Evolutionary conservation across 2,797 vertebrate species (phyloP), one percentile per base, ranked within the genome.

Genomic region (Pteropus rufus): DNA sequence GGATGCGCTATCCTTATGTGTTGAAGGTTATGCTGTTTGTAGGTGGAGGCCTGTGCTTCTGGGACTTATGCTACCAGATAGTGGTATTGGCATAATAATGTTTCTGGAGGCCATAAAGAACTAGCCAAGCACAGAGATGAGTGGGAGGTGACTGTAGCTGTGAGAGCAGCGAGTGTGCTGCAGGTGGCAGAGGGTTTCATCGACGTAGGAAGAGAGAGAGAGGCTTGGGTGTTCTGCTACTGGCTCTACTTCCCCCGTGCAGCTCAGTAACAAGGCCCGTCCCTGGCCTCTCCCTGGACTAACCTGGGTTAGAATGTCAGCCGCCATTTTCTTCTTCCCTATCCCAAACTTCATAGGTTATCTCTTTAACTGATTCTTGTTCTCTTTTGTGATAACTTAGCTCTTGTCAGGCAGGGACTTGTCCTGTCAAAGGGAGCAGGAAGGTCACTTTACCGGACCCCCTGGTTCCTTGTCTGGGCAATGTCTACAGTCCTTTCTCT

Each of bases 401-500:
- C 73, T 86, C 64, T 88, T 84, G 70, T 94, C 93, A 92, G 52
- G 84, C 49, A 88, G 80, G 77, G 41, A 92, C 94, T 92, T 95
- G 76, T 73, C 67, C 60, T 96, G 81, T 64, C 11, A 18, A 60
- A 83, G 77, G 92, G 36, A 96, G 73, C 56, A 67, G 69, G 84
- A 62, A 73, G 89, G 21, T 44, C 65, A 29, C 87, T 16, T 80
- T 41, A 26, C 77, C 8, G 9, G 56, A n/a, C 80, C 56, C 34
- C 76, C 70, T 65, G 76, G 41, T 70, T 89, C 83, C 39, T 65
- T 72, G 18, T 87, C 62, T 84, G 4, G 10, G 24, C 49, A 36
- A 0, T 36, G 46, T 52, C 41, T 31, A 2, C 15, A 2, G 64
- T n/a, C 31, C 36, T 79, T 69, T 79, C 82, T 84, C 58, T 39